Evolutionary conservation across 2,113 vertebrate genomes (phyloP).

Genomic region (Serilophus lunatus): DNA sequence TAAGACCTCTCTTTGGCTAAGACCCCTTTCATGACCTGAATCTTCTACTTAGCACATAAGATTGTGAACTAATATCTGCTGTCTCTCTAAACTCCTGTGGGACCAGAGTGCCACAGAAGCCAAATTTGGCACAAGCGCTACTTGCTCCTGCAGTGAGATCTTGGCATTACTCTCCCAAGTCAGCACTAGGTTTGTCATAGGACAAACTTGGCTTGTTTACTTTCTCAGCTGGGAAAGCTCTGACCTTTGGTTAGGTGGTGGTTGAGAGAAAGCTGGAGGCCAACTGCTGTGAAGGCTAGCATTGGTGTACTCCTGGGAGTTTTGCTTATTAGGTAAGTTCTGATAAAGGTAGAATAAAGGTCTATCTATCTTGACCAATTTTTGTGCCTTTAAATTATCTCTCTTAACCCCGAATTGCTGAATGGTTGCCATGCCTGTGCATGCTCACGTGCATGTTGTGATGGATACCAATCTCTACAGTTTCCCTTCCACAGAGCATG

Average conservation of each 20-base stretch:
- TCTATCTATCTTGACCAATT: neutral
- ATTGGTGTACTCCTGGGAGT: neutral
- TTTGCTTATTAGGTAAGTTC: neutral
- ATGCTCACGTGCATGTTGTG: accelerated
- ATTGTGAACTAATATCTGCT: neutral
- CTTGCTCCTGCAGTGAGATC: neutral
- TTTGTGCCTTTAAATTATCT: neutral
- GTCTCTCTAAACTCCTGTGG: neutral
- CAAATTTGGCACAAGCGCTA: neutral
- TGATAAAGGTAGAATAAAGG: neutral
- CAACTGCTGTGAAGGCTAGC: neutral
- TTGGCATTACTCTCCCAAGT: neutral
- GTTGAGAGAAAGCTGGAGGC: neutral
- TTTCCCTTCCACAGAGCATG: neutral
- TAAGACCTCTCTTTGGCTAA: neutral
- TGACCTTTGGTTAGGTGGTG: neutral
- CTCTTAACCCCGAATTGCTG: neutral
- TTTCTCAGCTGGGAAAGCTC: constrained; percentile 3
- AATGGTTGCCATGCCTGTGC: neutral
- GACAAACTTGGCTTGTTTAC: neutral
- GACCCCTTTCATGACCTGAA: neutral
- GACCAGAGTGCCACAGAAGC: neutral
- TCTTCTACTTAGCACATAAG: neutral
- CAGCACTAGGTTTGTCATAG: constrained; percentile 14
- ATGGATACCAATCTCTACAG: neutral